Conservation (phyloP, 2,113 vertebrate genomes). For the Varanus komodoensis region DNA sequence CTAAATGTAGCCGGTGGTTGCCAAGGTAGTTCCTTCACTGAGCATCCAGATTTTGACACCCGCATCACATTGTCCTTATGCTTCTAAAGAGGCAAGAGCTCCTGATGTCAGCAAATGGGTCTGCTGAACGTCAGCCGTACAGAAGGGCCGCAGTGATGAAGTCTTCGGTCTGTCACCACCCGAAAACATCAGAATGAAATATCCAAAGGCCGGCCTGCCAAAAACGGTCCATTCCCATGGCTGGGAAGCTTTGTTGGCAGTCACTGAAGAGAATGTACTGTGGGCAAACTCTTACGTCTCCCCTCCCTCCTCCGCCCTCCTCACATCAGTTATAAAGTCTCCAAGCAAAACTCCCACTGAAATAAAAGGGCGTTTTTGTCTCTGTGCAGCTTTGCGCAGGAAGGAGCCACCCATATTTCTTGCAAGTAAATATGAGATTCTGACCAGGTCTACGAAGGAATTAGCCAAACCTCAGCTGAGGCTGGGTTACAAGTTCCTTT, state of each 20-base stretch:
- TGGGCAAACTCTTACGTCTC: conserved; percentile 61
- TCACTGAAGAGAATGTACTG: conserved; percentile 66
- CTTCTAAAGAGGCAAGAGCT: conserved; percentile 61
- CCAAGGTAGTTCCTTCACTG: conserved; percentile 15
- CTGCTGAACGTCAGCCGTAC: conserved; percentile 61
- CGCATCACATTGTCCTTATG: conserved; percentile 43
- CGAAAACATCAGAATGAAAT: conserved; percentile 69
- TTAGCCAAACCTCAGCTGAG: accelerated
- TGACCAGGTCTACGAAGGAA: not conserved
- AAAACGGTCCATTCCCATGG: conserved; percentile 74
- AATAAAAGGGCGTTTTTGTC: not conserved
- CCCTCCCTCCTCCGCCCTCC: conserved; percentile 6
- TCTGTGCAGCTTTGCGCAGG: conserved; percentile 17
- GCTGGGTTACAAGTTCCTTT: not conserved
- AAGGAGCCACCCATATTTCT: conserved; percentile 23
- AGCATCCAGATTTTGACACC: conserved; percentile 34
- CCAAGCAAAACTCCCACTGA: conserved; percentile 43
- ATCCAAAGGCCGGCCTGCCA: conserved; percentile 66
- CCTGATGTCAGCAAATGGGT: conserved; percentile 73
- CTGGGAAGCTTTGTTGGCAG: conserved; percentile 66
- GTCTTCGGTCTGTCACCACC: conserved; percentile 71
- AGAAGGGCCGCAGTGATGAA: conserved; percentile 75
- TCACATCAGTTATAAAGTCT: conserved; percentile 59
- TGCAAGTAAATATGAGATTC: not conserved
- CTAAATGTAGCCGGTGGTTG: not conserved